phyloP scores from a whole-genome alignment of 2,888 invertebrate genomes.

The Trissonchulus sp. region DNA sequence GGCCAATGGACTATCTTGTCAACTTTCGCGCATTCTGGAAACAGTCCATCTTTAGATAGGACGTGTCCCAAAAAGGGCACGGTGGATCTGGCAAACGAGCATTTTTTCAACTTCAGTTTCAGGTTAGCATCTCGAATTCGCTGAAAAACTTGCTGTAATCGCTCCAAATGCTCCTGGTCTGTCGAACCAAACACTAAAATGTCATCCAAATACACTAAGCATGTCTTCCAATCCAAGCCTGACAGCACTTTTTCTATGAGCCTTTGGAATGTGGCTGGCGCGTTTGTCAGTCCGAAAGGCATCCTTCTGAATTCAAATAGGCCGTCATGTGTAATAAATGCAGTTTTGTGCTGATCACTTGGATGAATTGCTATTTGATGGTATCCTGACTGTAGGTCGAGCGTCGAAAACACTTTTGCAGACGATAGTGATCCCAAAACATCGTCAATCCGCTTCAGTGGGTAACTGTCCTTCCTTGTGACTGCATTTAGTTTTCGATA shows the following conservation, averaged over 20 bases:
- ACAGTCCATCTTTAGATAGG: neutral
- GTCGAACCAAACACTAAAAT: neutral
- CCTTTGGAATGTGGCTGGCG: slow-evolving; percentile 36
- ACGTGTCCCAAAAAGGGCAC: slow-evolving; percentile 8
- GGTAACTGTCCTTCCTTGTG: neutral
- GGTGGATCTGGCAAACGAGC: slow-evolving; percentile 4
- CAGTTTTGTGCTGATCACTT: slow-evolving; percentile 33
- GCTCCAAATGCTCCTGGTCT: neutral
- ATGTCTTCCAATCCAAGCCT: neutral
- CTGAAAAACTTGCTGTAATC: slow-evolving; percentile 20
- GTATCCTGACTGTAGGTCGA: slow-evolving; percentile 30
- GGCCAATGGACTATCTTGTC: no score
- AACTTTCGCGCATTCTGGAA: no score
- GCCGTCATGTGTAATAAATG: no score
- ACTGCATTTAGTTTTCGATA: slow-evolving; percentile 12
- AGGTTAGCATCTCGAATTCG: slow-evolving; percentile 20
- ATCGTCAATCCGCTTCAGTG: neutral
- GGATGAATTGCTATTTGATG: slow-evolving; percentile 28
- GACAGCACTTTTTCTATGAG: slow-evolving; percentile 12
- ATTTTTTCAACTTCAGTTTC: neutral
- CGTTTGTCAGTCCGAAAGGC: no score
- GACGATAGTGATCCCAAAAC: neutral
- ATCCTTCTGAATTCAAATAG: no score
- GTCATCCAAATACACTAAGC: neutral
- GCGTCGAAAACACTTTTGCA: slow-evolving; percentile 9